Conservation (phyloP, 2,113 vertebrate species). For the Hippotragus niger region DNA sequence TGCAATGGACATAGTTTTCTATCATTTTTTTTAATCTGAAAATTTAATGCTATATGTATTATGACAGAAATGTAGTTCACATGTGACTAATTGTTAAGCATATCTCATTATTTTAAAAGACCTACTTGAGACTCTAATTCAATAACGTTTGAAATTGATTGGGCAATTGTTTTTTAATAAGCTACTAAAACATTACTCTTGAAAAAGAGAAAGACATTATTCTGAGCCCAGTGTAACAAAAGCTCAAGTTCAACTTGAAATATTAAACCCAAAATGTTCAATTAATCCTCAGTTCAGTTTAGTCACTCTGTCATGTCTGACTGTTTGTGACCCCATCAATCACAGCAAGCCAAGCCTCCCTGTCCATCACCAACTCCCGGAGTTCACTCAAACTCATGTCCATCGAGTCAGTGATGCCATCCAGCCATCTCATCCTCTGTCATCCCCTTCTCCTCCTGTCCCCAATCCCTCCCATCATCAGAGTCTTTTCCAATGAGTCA, state of each 20-base stretch:
- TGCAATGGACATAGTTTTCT: background rate
- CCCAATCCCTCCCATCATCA: too few species aligned
- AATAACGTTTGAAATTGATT: conserved; percentile 33
- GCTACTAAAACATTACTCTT: conserved; percentile 47
- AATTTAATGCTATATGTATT: background rate
- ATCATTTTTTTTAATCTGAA: background rate
- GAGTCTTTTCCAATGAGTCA: too few species aligned
- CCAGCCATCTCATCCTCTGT: too few species aligned
- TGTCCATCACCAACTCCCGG: too few species aligned
- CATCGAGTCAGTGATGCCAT: too few species aligned
- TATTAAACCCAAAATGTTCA: background rate
- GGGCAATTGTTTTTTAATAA: conserved; percentile 32
- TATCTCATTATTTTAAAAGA: conserved; percentile 15
- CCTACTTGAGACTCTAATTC: conserved; percentile 1
- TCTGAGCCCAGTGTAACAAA: conserved; percentile 4
- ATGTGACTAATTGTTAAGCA: background rate
- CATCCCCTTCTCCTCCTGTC: too few species aligned
- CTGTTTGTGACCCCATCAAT: too few species aligned
- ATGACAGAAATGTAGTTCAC: background rate
- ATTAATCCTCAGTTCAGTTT: background rate
- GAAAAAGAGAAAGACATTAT: conserved; percentile 40
- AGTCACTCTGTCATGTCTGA: too few species aligned
- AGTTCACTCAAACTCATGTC: too few species aligned
- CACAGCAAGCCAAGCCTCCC: too few species aligned
- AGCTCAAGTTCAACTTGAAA: background rate